phyloP scores from a whole-genome alignment of 2,888 invertebrate species.

The Stenodema calcarata region DNA sequence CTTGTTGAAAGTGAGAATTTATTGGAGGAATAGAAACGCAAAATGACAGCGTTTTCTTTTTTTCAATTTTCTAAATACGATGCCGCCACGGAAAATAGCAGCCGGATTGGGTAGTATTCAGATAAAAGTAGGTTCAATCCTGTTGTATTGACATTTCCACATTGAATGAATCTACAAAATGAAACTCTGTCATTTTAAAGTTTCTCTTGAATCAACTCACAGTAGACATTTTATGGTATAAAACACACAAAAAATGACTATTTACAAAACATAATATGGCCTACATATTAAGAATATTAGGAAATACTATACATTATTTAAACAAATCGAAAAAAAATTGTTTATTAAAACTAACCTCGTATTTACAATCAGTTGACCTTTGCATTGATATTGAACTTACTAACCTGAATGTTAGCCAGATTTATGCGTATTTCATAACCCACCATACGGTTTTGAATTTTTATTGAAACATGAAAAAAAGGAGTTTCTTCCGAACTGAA shows the following conservation, averaged over 20 bases:
- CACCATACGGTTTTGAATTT: conserved; percentile 6
- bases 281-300: conserved; percentile 40
- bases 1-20: not conserved
- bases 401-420: conserved; percentile 45
- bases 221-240: conserved; percentile 50
- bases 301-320: conserved; percentile 36
- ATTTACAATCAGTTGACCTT: conserved; percentile 23
- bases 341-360: conserved; percentile 13
- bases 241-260: conserved; percentile 25
- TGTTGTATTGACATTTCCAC: not conserved
- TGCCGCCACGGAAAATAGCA: too few relatives aligned
- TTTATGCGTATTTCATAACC: conserved; percentile 38
- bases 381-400: conserved; percentile 31
- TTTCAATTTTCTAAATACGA: not conserved
- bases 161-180: not conserved
- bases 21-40: not conserved
- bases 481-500: not conserved
- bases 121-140: not conserved
- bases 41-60: not conserved
- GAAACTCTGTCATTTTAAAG: not conserved
- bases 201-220: not conserved
- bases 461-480: not conserved
- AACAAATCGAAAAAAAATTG: not conserved
- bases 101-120: not conserved
- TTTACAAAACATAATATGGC: conserved; percentile 43